Conservation (phyloP, 1,140 invertebrate species). For the Tigriopus japonicus region DNA sequence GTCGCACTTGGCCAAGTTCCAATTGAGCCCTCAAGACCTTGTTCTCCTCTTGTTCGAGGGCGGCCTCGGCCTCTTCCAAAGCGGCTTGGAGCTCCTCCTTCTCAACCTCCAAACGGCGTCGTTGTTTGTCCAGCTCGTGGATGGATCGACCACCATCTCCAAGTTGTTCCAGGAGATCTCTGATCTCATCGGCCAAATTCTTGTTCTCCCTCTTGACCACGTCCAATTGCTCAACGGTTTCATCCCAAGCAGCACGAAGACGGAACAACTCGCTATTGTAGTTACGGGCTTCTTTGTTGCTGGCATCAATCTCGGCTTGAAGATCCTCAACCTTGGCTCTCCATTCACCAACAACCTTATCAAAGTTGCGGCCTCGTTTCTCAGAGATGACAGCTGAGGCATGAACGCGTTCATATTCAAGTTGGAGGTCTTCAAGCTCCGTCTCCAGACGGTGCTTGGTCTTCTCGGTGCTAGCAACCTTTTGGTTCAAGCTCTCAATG, state of each 20-base stretch:
- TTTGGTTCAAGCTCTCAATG: constrained; percentile 86
- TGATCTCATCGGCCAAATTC: constrained; percentile 94
- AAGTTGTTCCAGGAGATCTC: constrained; percentile 94
- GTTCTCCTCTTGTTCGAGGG: constrained; percentile 96
- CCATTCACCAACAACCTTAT: constrained; percentile 14
- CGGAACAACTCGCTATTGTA: constrained; percentile 98
- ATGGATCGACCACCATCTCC: constrained; percentile 86
- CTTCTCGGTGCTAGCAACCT: constrained; percentile 60
- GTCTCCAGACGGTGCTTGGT: constrained; percentile 86
- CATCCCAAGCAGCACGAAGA: constrained; percentile 91
- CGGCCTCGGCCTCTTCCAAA: constrained; percentile 94
- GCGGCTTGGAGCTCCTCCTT: constrained; percentile 95
- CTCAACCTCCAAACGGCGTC: constrained; percentile 92
- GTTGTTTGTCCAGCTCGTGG: constrained; percentile 94
- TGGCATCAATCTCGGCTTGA: constrained; percentile 86
- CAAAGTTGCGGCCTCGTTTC: constrained; percentile 12
- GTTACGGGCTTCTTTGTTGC: constrained; percentile 96
- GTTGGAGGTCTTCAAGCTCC: constrained; percentile 87
- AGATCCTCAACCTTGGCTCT: constrained; percentile 58
- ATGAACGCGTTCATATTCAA: constrained; percentile 39
- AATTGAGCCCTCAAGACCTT: constrained; percentile 90
- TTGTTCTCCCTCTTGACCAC: constrained; percentile 97
- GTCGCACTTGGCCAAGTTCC: constrained; percentile 88
- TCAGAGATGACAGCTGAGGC: constrained; percentile 24
- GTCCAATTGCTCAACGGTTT: constrained; percentile 90